These are phyloP conservation scores for Pemphigus obesinymphae DNA, from an alignment of 1,140 invertebrate species.

Conservation along the genomic window DNA sequence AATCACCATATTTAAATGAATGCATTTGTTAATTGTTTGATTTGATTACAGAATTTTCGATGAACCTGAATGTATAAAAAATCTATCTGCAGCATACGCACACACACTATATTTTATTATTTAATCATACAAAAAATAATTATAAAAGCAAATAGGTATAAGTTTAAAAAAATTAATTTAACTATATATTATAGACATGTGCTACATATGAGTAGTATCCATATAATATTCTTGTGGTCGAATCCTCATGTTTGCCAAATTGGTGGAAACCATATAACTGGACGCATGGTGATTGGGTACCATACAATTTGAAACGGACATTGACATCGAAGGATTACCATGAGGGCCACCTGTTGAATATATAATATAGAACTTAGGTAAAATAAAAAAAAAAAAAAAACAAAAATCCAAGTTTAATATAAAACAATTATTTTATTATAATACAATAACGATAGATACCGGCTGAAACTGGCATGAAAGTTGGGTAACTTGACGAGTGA, in stretches of 20 bases:
- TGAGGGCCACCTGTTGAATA: not conserved
- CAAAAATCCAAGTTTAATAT: too few species aligned
- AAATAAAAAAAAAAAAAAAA: too few species aligned
- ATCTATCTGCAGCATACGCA: too few species aligned
- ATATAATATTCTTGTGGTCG: constrained; percentile 32
- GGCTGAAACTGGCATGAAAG: constrained; percentile 11
- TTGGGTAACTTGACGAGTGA: not conserved
- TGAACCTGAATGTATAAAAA: too few species aligned
- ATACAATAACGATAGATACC: not conserved
- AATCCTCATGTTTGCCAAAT: constrained; percentile 21
- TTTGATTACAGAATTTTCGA: too few species aligned
- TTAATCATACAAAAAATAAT: not conserved
- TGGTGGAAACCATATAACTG: constrained; percentile 10
- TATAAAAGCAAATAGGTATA: not conserved
- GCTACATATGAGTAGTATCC: constrained; percentile 1
- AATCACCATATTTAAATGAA: too few species aligned
- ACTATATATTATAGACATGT: not conserved
- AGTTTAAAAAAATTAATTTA: not conserved
- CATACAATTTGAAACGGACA: constrained; percentile 13
- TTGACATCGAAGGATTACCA: not conserved
- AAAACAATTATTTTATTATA: too few species aligned
- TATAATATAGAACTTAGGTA: too few species aligned
- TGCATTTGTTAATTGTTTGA: too few species aligned
- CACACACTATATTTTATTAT: too few species aligned
- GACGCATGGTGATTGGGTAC: constrained; percentile 12